A percentile compares a stretch with the other conserved stretches of the same genome.
Evolutionary conservation across 2,888 invertebrate species (phyloP).

Genomic region (Troilus luridus): DNA sequence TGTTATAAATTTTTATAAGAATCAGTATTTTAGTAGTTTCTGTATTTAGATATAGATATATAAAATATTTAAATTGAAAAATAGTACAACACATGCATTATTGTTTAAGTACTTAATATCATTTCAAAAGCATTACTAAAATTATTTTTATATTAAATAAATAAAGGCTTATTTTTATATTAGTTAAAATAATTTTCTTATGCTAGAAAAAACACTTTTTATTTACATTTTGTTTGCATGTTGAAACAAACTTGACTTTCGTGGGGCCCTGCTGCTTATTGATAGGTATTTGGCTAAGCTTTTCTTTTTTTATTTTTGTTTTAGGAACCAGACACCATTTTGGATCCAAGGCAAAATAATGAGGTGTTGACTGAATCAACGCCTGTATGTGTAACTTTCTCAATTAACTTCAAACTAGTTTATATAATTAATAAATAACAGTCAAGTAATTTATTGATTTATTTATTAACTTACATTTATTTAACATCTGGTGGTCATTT

Average conservation of each 20-base stretch:
- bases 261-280: conserved; percentile 46
- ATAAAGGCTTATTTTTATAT: background rate
- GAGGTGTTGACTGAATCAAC: conserved; percentile 72
- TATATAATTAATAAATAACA: conserved; percentile 42
- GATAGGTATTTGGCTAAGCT: conserved; percentile 54
- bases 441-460: background rate
- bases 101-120: background rate
- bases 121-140: background rate
- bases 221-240: background rate
- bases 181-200: background rate
- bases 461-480: too few relatives aligned
- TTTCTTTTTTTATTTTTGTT: conserved; percentile 61
- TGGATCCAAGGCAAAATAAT: conserved; percentile 51
- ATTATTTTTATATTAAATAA: background rate
- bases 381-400: conserved; percentile 78
- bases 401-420: conserved; percentile 51
- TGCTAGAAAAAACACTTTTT: background rate
- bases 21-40: too few relatives aligned
- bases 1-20: too few relatives aligned
- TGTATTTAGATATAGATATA: too few relatives aligned
- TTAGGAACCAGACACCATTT: conserved; percentile 58
- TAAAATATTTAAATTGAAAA: background rate
- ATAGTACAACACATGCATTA: background rate
- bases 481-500: too few relatives aligned
- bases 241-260: background rate